These are phyloP conservation scores for Centrocercus urophasianus DNA, from an alignment of 2,113 vertebrate genomes.

Conservation along the genomic window DNA sequence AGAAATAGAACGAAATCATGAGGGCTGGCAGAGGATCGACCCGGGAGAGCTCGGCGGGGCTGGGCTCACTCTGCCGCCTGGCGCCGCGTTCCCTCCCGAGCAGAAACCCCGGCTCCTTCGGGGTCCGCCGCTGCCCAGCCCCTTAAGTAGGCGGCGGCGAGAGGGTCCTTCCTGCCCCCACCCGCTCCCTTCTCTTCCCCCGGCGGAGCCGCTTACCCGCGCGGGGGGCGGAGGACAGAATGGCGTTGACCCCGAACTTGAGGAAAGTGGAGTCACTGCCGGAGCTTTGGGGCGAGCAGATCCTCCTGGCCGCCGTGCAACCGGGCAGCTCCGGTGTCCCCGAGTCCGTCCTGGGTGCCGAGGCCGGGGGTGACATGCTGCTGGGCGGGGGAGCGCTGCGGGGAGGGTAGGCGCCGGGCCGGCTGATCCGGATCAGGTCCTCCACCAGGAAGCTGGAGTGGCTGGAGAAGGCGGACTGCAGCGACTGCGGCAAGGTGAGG, in stretches of 20 bases:
- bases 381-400: constrained; percentile 77
- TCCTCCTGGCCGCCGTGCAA: constrained; percentile 62
- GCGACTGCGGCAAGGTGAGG: constrained; percentile 85
- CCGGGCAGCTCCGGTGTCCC: constrained; percentile 70
- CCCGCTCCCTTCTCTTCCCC: neutral
- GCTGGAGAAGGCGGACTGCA: constrained; percentile 84
- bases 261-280: constrained; percentile 84
- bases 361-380: constrained; percentile 76
- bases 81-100: too few species aligned
- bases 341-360: constrained; percentile 73
- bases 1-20: neutral
- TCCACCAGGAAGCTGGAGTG: constrained; percentile 94
- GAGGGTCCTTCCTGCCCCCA: neutral
- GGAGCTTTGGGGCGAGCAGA: constrained; percentile 76
- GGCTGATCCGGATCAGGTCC: constrained; percentile 89
- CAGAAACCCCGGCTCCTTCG: too few species aligned
- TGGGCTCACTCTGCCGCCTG: too few species aligned
- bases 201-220: constrained; percentile 78
- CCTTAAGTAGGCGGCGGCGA: accelerated
- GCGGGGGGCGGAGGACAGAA: constrained; percentile 89
- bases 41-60: too few species aligned
- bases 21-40: accelerated
- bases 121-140: too few species aligned
- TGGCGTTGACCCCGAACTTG: constrained; percentile 97
- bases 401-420: constrained; percentile 83